phyloP scores from a whole-genome alignment of 1,140 invertebrate genomes.

The Neodiprion virginianus region DNA sequence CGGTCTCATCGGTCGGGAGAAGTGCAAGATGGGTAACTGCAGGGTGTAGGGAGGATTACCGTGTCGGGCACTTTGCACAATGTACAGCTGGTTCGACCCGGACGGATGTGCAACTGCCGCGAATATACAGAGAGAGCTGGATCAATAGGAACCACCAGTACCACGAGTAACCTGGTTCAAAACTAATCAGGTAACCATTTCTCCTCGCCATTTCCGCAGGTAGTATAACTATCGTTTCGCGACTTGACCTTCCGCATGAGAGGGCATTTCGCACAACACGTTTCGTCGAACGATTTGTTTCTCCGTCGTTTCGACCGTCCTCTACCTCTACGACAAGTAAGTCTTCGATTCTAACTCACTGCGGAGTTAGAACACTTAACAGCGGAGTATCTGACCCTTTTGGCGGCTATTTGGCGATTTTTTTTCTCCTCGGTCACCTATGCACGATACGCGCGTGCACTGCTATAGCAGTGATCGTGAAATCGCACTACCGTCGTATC shows the following conservation, averaged over 20 bases:
- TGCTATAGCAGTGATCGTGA: no score
- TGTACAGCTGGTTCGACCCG: conserved; percentile 1
- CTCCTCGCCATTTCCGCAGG: neutral
- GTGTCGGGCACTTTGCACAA: neutral
- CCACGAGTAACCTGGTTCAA: neutral
- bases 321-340: neutral
- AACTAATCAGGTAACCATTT: neutral
- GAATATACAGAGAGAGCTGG: neutral
- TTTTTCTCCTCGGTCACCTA: no score
- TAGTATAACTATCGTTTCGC: neutral
- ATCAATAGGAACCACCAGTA: neutral
- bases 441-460: no score
- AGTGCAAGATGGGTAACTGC: no score
- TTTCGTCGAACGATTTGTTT: neutral
- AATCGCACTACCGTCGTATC: no score
- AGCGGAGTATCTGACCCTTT: no score
- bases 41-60: neutral
- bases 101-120: neutral
- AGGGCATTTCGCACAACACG: neutral
- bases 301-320: neutral
- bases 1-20: no score
- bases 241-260: neutral
- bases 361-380: no score
- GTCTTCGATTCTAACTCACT: no score
- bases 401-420: no score